Evolutionary conservation across 2,113 vertebrate species (phyloP).

Genomic region (Chrysochloris asiatica): DNA sequence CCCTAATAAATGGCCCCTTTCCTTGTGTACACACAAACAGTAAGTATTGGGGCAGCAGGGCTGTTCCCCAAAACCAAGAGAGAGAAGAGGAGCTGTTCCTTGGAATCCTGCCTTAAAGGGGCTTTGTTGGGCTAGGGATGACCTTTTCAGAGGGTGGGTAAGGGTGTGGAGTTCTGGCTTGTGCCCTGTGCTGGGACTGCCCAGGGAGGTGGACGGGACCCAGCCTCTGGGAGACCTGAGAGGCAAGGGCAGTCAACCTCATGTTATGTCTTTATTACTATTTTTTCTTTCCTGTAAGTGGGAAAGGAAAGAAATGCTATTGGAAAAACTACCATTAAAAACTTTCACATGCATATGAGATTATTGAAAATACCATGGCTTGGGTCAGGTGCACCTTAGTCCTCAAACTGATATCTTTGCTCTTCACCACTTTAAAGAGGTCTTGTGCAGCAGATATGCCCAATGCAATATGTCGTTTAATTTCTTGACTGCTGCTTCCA

Average conservation of each 20-base stretch:
- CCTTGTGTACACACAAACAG: slow-evolving; percentile 87
- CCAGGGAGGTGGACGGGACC: not conserved
- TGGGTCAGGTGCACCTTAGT: too few relatives aligned
- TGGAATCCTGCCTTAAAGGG: too few relatives aligned
- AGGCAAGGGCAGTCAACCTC: not conserved
- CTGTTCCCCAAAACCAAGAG: slow-evolving; percentile 87
- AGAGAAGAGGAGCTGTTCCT: not conserved
- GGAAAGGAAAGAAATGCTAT: not conserved
- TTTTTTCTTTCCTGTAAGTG: not conserved
- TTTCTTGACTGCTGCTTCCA: too few relatives aligned
- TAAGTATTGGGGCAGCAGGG: slow-evolving; percentile 88
- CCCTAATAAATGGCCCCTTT: not conserved
- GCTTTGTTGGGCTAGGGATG: not conserved
- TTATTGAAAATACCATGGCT: too few relatives aligned
- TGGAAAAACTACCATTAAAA: not conserved
- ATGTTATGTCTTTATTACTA: not conserved
- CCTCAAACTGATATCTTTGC: too few relatives aligned
- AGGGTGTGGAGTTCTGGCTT: not conserved
- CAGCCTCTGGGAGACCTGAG: not conserved
- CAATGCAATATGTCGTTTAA: too few relatives aligned
- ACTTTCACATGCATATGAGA: too few relatives aligned
- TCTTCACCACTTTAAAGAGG: too few relatives aligned
- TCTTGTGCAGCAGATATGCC: too few relatives aligned
- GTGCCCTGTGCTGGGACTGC: not conserved
- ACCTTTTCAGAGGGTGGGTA: not conserved